These are phyloP conservation scores for Coenonympha arcania DNA, from an alignment of 2,888 invertebrate genomes.

Conservation along the genomic window DNA sequence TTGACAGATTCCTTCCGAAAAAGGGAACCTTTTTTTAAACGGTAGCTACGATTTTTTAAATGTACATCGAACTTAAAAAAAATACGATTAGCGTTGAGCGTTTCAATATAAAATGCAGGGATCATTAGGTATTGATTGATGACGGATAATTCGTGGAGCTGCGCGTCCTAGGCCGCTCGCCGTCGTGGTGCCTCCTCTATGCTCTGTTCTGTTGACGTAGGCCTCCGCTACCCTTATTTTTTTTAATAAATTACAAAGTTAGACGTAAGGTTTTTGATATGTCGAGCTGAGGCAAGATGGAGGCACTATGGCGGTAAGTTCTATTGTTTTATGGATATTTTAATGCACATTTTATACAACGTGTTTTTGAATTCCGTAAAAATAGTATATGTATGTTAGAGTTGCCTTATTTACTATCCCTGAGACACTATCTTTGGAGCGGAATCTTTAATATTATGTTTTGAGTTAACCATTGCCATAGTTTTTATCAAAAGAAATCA, in stretches of 20 bases:
- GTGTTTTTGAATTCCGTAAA: neutral
- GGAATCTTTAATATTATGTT: no score
- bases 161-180: slow-evolving; percentile 43
- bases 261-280: slow-evolving; percentile 16
- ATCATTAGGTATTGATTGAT: slow-evolving; percentile 63
- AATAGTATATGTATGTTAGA: no score
- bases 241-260: slow-evolving; percentile 10
- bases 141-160: slow-evolving; percentile 68
- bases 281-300: slow-evolving; percentile 47
- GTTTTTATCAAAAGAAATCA: no score
- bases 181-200: slow-evolving; percentile 72
- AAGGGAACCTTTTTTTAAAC: neutral
- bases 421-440: no score
- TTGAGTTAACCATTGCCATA: no score
- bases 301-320: slow-evolving; percentile 69
- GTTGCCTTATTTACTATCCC: no score
- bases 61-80: no score
- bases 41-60: no score
- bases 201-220: slow-evolving; percentile 72
- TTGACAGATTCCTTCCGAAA: no score
- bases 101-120: slow-evolving; percentile 36
- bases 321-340: slow-evolving; percentile 26
- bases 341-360: neutral
- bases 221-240: slow-evolving; percentile 33
- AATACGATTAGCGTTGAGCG: no score